Conservation (phyloP, 2,797 vertebrate genomes). For the Prionace glauca region DNA sequence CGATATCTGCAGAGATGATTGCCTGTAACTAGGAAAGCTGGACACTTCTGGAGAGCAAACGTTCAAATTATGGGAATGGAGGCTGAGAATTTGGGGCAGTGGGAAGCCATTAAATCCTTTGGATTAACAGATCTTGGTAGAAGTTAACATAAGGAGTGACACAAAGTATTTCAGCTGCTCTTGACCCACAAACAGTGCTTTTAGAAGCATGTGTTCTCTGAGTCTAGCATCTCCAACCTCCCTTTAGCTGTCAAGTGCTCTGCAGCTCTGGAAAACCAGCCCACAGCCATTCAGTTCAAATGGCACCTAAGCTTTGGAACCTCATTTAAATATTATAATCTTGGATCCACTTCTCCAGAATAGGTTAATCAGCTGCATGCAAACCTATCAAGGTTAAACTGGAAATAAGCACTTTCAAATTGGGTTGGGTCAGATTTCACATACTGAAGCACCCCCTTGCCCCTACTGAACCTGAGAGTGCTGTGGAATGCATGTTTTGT, state of each 20-base stretch:
- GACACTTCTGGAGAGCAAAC: background rate
- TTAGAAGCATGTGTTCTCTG: background rate
- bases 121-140: too few relatives aligned
- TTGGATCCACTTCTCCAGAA: too few relatives aligned
- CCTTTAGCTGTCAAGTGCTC: too few relatives aligned
- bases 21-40: background rate
- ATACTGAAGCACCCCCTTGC: background rate
- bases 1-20: background rate
- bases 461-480: background rate
- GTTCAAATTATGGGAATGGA: background rate
- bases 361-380: too few relatives aligned
- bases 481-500: background rate
- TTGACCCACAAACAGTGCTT: background rate
- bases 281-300: background rate
- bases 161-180: background rate
- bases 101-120: too few relatives aligned
- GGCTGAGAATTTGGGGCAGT: background rate
- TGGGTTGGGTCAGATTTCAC: background rate
- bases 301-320: background rate
- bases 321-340: background rate
- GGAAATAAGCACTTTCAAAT: too few relatives aligned
- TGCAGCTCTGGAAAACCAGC: background rate
- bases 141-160: too few relatives aligned
- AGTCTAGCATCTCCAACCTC: background rate
- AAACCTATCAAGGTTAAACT: background rate